A percentile compares a stretch with the other conserved stretches of the same genome.
These are phyloP conservation scores for Tragelaphus imberbis DNA, from an alignment of 2,113 vertebrate genomes.

Conservation along the genomic window DNA sequence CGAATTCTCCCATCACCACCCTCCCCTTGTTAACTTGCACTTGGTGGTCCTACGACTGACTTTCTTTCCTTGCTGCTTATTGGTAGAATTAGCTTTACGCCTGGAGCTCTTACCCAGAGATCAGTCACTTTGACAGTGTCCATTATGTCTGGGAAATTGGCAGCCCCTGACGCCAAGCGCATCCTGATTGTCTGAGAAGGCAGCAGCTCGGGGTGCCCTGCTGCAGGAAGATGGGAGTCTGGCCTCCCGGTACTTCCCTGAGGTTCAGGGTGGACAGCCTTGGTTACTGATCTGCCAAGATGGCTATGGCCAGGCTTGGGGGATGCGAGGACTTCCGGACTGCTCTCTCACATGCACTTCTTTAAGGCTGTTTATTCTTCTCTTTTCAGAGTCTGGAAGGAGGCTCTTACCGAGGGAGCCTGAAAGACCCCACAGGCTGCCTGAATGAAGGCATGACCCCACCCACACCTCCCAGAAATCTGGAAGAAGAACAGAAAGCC, in stretches of 20 bases:
- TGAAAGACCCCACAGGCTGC: conserved; percentile 82
- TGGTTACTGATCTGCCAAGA: not conserved
- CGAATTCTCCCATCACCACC: not conserved
- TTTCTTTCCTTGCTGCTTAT: not conserved
- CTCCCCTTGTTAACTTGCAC: not conserved
- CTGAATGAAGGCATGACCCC: conserved; percentile 81
- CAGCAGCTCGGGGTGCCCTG: not conserved
- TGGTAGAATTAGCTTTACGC: not conserved
- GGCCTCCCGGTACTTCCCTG: not conserved
- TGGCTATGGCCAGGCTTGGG: not conserved
- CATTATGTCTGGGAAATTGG: conserved; percentile 3
- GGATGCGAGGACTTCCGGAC: not conserved
- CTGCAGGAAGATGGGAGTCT: not conserved
- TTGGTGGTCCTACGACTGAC: not conserved
- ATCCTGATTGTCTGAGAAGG: not conserved
- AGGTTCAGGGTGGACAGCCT: not conserved
- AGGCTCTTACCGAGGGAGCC: conserved; percentile 86
- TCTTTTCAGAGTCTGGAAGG: conserved; percentile 90
- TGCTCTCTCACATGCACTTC: not conserved
- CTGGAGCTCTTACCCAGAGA: not conserved
- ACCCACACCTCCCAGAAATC: conserved; percentile 86
- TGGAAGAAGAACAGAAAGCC: conserved; percentile 94
- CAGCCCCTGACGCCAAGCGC: not conserved
- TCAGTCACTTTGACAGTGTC: not conserved
- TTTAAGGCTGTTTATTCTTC: conserved; percentile 47